Percentiles rank a stretch among this genome's conserved stretches.
phyloP scores from a whole-genome alignment of 2,888 invertebrate species.

The Cantharis rustica region DNA sequence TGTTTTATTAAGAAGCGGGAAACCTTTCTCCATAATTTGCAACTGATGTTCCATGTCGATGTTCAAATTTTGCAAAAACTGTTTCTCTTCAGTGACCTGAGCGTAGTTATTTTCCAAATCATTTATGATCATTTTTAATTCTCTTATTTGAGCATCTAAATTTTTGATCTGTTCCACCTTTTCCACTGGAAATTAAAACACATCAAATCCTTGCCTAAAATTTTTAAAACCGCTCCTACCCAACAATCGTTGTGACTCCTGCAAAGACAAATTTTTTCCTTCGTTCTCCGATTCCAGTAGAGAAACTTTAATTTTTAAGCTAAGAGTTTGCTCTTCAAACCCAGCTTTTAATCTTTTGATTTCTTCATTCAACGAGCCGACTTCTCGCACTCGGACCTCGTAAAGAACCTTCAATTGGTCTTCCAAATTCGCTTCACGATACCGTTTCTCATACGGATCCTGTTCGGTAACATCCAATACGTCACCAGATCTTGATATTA shows the following conservation, averaged over 20 bases:
- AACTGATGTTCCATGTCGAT: slow-evolving; percentile 36
- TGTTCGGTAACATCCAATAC: neutral
- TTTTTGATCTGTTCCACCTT: slow-evolving; percentile 34
- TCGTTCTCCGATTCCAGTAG: slow-evolving; percentile 37
- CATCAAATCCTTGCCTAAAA: neutral
- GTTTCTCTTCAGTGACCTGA: slow-evolving; percentile 32
- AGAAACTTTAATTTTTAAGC: slow-evolving; percentile 23
- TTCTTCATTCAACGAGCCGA: slow-evolving; percentile 34
- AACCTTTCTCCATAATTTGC: slow-evolving; percentile 36
- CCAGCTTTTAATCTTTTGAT: slow-evolving; percentile 30
- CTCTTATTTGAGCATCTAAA: slow-evolving; percentile 25
- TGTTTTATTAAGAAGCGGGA: slow-evolving; percentile 33
- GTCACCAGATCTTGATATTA: slow-evolving; percentile 31
- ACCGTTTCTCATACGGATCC: slow-evolving; percentile 23
- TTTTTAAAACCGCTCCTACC: slow-evolving; percentile 23
- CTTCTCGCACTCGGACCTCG: slow-evolving; percentile 38
- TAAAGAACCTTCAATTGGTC: slow-evolving; percentile 40
- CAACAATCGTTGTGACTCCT: slow-evolving; percentile 36
- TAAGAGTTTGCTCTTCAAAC: slow-evolving; percentile 24
- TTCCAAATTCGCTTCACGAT: slow-evolving; percentile 33
- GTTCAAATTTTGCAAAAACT: slow-evolving; percentile 31
- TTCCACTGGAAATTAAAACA: slow-evolving; percentile 19
- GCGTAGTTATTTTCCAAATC: slow-evolving; percentile 10
- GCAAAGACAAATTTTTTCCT: slow-evolving; percentile 33
- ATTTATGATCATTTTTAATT: neutral